Base-by-base conservation (phyloP, 2,888 invertebrate species). In the Cosmopolites sordidus region DNA sequence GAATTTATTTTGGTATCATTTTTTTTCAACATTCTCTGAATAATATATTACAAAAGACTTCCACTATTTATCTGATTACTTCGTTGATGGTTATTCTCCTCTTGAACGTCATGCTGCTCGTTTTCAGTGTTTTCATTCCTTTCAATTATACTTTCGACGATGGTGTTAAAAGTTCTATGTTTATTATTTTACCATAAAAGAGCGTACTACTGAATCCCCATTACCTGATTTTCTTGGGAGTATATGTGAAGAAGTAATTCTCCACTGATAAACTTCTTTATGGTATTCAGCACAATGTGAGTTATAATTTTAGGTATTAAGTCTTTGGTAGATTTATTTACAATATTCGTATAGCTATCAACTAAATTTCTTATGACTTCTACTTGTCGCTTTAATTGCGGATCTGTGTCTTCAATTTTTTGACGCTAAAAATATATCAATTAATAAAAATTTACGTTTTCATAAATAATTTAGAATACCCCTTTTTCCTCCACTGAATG, bases 291-390 rank as follows among this genome's bases (percentile, higher is more conserved):
- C 71, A 98, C 92, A 72, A 98, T 81, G 82, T 92, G 88, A 95
- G 99, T 99, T 68, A 99, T 94, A 48, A 92, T 89, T 79, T 99
- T 99, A 66, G 99, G 99, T 66, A 99, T 95, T 69, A 99, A 84
- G 77, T 99, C 99, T 51, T 96, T 83, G 58, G 96, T 96, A 16
- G 98, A 97, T 78, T 99, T 99, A 56, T 96, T 97, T 51, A 99
- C 94, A 70, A 99, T 99, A 74, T 92, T 91, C 95, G 98, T 97
- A 80, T 99, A 99, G 11, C 98, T 99, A 75, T 99, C 99, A 12
- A 99, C 99, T 67, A 99, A 80, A 77, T 99, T 99, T 52, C 99
- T 85, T 72, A 99, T 99, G 22, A 98, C 98, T 78, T 99, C 99
- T 63, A 99, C 99, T 77, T 99, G 99, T 53, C 99, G 83, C 75